These are phyloP conservation scores for Melanchra persicariae DNA, from an alignment of 2,888 invertebrate species.

Conservation along the genomic window DNA sequence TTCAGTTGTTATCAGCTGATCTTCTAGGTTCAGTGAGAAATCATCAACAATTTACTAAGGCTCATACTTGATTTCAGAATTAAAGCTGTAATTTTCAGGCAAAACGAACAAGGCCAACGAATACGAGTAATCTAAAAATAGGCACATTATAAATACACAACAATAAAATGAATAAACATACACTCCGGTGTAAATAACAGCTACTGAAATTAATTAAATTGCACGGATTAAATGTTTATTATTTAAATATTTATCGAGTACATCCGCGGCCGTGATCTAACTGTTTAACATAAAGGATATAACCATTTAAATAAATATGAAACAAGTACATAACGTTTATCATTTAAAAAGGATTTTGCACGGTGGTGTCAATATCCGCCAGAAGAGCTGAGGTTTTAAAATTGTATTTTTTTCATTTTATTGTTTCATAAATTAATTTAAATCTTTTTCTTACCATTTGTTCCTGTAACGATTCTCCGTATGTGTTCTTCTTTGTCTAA, in stretches of 20 bases:
- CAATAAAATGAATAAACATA: conserved; percentile 28
- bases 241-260: conserved; percentile 36
- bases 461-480: too few relatives aligned
- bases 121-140: conserved; percentile 22
- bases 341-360: conserved; percentile 38
- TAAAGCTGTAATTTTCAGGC: conserved; percentile 10
- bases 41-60: too few relatives aligned
- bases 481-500: too few relatives aligned
- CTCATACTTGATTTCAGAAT: background rate
- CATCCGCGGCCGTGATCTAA: conserved; percentile 36
- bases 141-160: background rate
- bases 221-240: conserved; percentile 33
- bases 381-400: conserved; percentile 4
- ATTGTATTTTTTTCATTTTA: background rate
- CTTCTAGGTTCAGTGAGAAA: too few relatives aligned
- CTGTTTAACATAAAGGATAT: conserved; percentile 30
- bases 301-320: conserved; percentile 48
- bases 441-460: background rate
- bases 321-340: conserved; percentile 11
- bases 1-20: background rate
- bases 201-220: conserved; percentile 30
- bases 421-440: background rate
- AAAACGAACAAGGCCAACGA: background rate
- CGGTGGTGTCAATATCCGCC: conserved; percentile 21
- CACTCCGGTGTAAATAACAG: conserved; percentile 22